phyloP scores from a whole-genome alignment of 2,797 vertebrate genomes.

The Diplodus puntazzo region DNA sequence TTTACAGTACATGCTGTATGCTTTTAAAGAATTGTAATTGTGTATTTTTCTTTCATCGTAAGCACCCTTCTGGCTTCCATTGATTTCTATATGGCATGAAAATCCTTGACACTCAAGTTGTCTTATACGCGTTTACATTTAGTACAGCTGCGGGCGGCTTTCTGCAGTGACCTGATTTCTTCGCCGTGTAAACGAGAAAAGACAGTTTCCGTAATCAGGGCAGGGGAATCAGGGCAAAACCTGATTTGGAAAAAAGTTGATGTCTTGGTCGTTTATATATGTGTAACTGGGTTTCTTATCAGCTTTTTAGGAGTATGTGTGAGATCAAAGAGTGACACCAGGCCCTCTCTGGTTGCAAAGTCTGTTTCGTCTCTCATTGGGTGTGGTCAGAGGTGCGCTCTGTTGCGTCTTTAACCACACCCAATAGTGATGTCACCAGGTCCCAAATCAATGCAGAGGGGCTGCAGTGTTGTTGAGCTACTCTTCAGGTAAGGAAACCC shows the following conservation, averaged over 20 bases:
- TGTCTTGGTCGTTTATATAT: not conserved
- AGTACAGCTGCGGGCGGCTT: constrained; percentile 9
- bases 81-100: constrained; percentile 7
- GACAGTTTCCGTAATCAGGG: constrained; percentile 1
- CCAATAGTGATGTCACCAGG: not conserved
- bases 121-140: constrained; percentile 13
- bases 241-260: not conserved
- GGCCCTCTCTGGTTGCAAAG: not conserved
- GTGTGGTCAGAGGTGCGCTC: not conserved
- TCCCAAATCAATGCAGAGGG: not conserved
- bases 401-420: not conserved
- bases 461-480: not conserved
- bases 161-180: constrained; percentile 24
- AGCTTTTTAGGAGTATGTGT: not conserved
- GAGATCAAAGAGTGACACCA: not conserved
- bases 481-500: not conserved
- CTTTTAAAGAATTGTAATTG: constrained; percentile 3
- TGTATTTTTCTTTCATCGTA: not conserved
- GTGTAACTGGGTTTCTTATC: not conserved
- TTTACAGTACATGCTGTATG: not conserved
- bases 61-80: not conserved
- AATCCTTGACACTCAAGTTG: constrained; percentile 13
- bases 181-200: constrained; percentile 4
- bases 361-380: not conserved
- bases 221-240: not conserved